Base-by-base conservation (phyloP, 64 coral and sea anemone genomes). In the Anthopleura sola region DNA sequence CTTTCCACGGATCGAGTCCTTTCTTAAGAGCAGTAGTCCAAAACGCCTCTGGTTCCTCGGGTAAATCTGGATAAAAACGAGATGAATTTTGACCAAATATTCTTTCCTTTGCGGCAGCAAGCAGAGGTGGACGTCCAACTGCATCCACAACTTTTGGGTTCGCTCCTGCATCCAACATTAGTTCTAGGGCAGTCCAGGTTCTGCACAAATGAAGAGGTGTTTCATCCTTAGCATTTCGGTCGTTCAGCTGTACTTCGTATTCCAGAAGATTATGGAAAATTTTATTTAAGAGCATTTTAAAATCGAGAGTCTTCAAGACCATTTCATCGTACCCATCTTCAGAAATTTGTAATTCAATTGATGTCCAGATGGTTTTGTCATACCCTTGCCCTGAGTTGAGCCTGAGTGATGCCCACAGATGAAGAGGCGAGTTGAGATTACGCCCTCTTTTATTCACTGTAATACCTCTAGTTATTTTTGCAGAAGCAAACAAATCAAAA, bases 1-100 rank as follows among this genome's bases (percentile, higher is more conserved):
- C 36, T 5, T 5, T n/a, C 76, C 76, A 78, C 51, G 82, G 86
- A 78, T 58, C 75, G 36, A 74, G 82, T 84, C 36, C 13, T 75
- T 24, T 78, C 7, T 78, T n/a, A 10, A 78, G 19, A 78, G 37
- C 36, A 9, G 24, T 40, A 8, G 1, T 78, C 76, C 76, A 78
- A 78, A 78, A 78, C 15, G 13, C 16, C 37, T 78, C 24, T 44
- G 19, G 37, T 23, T 78, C 76, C 10, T 21, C 4, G 7, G 36
- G 23, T 36, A 36, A 0, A 78, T 78, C 76, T 44, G 36, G 36
- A 78, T 44, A 78, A 78, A 78, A 47, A 10, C 76, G 0, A 37
- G 5, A 20, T 18, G 36, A n/a, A 26, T 24, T 44, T 44, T 78
- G 40, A 23, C 37, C 15, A 44, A 44, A 33, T 21, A 47, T 78